Evolutionary conservation across 23 tunicate species (phyloP), one percentile per base, ranked within the genome.

Genomic region (Styela plicata): DNA sequence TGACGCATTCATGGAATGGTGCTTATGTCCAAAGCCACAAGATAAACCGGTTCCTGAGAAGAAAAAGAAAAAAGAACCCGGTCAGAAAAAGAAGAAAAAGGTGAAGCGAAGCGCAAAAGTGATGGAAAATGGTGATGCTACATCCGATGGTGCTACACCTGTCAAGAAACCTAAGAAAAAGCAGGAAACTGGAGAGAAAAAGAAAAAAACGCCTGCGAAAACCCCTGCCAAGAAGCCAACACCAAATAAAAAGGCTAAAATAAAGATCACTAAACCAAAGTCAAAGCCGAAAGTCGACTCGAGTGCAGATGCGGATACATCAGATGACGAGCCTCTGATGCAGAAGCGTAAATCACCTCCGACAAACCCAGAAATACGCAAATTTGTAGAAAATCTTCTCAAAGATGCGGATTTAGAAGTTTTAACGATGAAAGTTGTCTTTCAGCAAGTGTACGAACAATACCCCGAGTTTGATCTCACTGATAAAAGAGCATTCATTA

Each of bases 391-490:
- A 37, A 82, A 77, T 21, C 86, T 89, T 32, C 79, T 94, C n/a
- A 82, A 94, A 64, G 90, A 85, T 36, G 98, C 98, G 17, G 85
- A 94, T 69, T 73, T 94, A 44, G 98, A 89, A 64, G 86, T 64
- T 68, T 81, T 94, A 36, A 94, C 98, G 26, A 94, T 94, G 98
- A 94, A 94, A 71, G 82, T 74, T 1, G 98, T 94, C 52, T 87
- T 91, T 70, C 22, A 74, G 34, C 83, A 86, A 63, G 90, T 91
- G 13, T 91, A 91, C 53, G 85, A 78, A 30, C 65, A 74, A 24
- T 91, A 86, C 52, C 97, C 97, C 16, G 88, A 86, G 61, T 83
- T 77, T 69, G 97, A 91, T 63, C 85, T 91, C 33, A 81, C 90
- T 7, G 87, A 83, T 36, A 78, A 82, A 33, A 91, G 86, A 83